Evolutionary conservation across 2,888 invertebrate genomes (phyloP), one percentile per base, ranked within the genome.

Genomic region (Chelonus formosanus): DNA sequence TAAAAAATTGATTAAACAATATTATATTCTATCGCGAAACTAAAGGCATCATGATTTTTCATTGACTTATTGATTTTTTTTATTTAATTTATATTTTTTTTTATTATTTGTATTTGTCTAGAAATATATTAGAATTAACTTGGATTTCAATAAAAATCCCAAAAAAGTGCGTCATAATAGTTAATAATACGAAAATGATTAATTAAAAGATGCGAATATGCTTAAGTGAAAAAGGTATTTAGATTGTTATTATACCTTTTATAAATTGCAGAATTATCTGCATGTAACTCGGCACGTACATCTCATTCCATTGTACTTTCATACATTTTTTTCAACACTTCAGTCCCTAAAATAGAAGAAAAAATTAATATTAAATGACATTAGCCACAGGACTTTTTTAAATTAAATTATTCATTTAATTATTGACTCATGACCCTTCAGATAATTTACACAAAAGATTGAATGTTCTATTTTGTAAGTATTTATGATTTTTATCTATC

Each of bases 211-310:
- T 75, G 74, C 74, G 75, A 78, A 75, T 74, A 76, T 79, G 79
- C 78, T 74, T 77, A 76, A 79, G 76, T 81, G 80, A 32, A 59
- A 64, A 62, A 74, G 76, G 77, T 79, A 83, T 80, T 80, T 79
- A 82, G 78, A 76, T 73, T 78, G 81, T 79, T 80, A 76, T 78
- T 81, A 83, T 84, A 84, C 84, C 84, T 84, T 83, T 77, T 76
- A 73, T 73, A 74, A 79, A 76, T 68, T 76, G 76, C 75, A 78
- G 80, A 79, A 77, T 75, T 76, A 73, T 78, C 79, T 74, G 80
- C 77, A 75, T 71, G 70, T 61, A 65, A 70, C 64, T 67, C 65
- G 53, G 63, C 53, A 65, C 56, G 64, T 61, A 55, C 71, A 66
- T 68, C 71, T 65, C 68, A 68, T 52, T 45, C 44, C 44, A 35